Evolutionary conservation across 2,797 vertebrate genomes (phyloP).

Genomic region (Hippopotamyrus pictus): DNA sequence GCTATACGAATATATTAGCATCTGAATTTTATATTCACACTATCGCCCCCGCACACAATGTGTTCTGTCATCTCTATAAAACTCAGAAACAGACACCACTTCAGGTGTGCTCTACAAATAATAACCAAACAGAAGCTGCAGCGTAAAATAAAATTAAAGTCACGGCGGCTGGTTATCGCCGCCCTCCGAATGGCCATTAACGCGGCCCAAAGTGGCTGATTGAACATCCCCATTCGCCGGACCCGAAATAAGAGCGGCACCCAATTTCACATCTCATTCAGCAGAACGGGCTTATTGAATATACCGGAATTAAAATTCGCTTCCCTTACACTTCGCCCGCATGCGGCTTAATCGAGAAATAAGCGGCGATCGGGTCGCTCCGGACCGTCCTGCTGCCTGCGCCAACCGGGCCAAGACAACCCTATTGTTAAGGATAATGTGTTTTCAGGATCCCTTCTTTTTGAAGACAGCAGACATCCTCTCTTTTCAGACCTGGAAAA

Average conservation of each 20-base stretch:
- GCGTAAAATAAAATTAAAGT: constrained; percentile 47
- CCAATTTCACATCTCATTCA: constrained; percentile 63
- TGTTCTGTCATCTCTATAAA: constrained; percentile 24
- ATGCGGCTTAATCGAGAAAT: constrained; percentile 32
- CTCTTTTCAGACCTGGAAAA: constrained; percentile 35
- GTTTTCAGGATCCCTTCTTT: constrained; percentile 48
- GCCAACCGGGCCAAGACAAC: constrained; percentile 37
- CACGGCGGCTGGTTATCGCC: constrained; percentile 42
- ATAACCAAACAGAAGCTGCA: constrained; percentile 20
- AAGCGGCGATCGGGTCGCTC: constrained; percentile 32
- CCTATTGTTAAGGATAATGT: constrained; percentile 51
- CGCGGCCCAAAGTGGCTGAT: constrained; percentile 47
- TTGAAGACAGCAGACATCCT: constrained; percentile 40
- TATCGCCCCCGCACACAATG: neutral
- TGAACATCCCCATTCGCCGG: constrained; percentile 58
- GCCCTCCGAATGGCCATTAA: constrained; percentile 62
- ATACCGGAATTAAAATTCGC: constrained; percentile 43
- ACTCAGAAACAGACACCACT: constrained; percentile 16
- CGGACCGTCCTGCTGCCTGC: constrained; percentile 36
- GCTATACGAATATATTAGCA: neutral
- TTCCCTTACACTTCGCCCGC: constrained; percentile 48
- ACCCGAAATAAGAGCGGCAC: constrained; percentile 50
- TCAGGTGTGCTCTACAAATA: constrained; percentile 2
- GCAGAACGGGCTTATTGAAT: constrained; percentile 57
- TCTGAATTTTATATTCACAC: constrained; percentile 9